Base-by-base conservation (phyloP, 2,888 invertebrate species). In the Venustoraphidia nigricollis region DNA sequence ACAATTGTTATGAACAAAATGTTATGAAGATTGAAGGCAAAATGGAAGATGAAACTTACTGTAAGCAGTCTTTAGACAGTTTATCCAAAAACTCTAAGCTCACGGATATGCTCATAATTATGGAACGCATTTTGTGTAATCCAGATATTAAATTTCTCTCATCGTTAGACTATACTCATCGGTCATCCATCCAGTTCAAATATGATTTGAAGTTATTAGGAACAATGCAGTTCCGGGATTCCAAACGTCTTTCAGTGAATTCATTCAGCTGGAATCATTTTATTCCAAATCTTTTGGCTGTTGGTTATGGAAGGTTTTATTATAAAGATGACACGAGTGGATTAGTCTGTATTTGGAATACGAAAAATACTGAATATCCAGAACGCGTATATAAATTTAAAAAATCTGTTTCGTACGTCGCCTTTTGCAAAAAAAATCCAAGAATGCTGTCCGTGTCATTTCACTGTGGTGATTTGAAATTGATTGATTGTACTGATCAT, bases 311-410 rank as follows among this genome's bases (percentile, higher is more conserved):
- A 1, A 75, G 79, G 56, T 79, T 76, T 53, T 72, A 70, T 36
- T 78, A 75, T 58, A 68, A 70, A 1, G 63, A 66, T 0, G 65
- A 66, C 10, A 66, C 66, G n/a, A 63, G 63, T 2, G 89, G 90
- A 0, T 59, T 80, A 38, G 72, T 89, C 1, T 75, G 81, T 55
- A 64, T 88, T 50, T 90, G 90, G 90, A 84, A 80, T 57, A 79
- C 81, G 2, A 83, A 90, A 64, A 89, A 88, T 63, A 87, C 87
- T 0, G 74, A 76, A 10, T 77, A 81, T 58, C 88, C 88, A 0
- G 88, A 87, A 61, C 71, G 83, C 51, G 59, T 71, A 8, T 86
- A 81, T 57, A 56, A 64, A 4, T 86, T 84, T 57, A 59, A 70
- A 0, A 67, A 73, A 42, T 76, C 84, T 0, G 74, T 87, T 0